Evolutionary conservation across 2,113 vertebrate species (phyloP).

Genomic region (Propithecus coquereli): DNA sequence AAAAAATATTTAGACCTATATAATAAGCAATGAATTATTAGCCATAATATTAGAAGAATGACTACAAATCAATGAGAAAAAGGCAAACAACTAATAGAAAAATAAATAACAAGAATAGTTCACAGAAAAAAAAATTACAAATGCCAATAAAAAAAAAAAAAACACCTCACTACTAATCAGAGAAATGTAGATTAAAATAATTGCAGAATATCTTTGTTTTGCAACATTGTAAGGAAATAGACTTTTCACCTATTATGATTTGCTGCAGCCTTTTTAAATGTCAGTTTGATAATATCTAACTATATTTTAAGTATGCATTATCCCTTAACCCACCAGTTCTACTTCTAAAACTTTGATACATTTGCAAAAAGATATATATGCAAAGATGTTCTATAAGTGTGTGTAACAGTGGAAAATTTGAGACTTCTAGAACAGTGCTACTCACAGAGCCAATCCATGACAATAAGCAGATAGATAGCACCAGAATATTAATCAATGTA

Average conservation of each 20-base stretch:
- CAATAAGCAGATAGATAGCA: not conserved
- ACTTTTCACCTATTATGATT: not conserved
- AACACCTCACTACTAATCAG: not conserved
- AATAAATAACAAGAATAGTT: not conserved
- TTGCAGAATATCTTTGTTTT: conserved; percentile 1
- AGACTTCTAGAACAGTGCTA: not conserved
- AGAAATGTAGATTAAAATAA: not conserved
- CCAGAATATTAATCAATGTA: not conserved
- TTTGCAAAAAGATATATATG: not conserved
- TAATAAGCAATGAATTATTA: not conserved
- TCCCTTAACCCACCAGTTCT: not conserved
- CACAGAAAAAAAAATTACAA: conserved; percentile 12
- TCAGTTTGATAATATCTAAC: not conserved
- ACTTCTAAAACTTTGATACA: not conserved
- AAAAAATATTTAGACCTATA: conserved; percentile 6
- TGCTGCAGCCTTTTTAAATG: not conserved
- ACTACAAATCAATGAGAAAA: not conserved
- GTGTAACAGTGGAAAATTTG: not conserved
- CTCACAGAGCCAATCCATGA: not conserved
- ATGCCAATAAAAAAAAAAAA: not conserved
- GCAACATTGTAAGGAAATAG: not conserved
- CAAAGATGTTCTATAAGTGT: not conserved
- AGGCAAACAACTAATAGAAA: not conserved
- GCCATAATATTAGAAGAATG: not conserved
- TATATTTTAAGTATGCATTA: not conserved